Evolutionary conservation across 2,113 vertebrate genomes (phyloP).

Genomic region (Lepidothrix coronata): DNA sequence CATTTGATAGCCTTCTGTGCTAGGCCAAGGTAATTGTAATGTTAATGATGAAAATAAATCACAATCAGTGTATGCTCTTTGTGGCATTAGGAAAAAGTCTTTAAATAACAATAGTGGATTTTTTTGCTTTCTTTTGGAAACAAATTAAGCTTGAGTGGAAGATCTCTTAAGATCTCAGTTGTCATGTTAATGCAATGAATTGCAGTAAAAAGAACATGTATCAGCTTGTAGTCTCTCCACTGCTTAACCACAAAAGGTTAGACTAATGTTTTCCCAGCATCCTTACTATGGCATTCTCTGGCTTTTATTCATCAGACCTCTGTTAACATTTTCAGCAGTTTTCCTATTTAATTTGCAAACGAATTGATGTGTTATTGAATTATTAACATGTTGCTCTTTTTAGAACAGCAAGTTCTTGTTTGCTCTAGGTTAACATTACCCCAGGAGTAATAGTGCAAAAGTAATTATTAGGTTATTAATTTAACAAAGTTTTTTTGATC

Average conservation of each 20-base stretch:
- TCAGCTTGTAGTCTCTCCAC: not conserved
- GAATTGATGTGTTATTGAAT: not conserved
- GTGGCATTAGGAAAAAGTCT: not conserved
- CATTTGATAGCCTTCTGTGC: not conserved
- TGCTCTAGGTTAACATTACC: not conserved
- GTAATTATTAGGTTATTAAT: conserved; percentile 32
- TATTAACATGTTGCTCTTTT: conserved; percentile 29
- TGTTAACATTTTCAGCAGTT: not conserved
- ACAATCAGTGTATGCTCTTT: not conserved
- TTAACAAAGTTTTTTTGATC: not conserved
- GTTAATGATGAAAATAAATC: not conserved
- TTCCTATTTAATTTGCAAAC: not conserved
- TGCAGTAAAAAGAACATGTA: not conserved
- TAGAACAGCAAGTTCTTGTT: conserved; percentile 12
- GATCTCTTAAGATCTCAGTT: not conserved
- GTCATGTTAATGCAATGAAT: not conserved
- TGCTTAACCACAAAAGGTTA: not conserved
- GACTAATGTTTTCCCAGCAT: not conserved
- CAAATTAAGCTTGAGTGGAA: not conserved
- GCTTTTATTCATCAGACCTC: not conserved
- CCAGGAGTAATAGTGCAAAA: not conserved
- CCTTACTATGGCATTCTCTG: not conserved
- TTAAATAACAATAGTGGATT: not conserved
- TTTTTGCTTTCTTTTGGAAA: not conserved
- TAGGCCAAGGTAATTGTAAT: not conserved